Evolutionary conservation across 2,113 vertebrate genomes (phyloP).

Genomic region (Hemibagrus wyckioides): DNA sequence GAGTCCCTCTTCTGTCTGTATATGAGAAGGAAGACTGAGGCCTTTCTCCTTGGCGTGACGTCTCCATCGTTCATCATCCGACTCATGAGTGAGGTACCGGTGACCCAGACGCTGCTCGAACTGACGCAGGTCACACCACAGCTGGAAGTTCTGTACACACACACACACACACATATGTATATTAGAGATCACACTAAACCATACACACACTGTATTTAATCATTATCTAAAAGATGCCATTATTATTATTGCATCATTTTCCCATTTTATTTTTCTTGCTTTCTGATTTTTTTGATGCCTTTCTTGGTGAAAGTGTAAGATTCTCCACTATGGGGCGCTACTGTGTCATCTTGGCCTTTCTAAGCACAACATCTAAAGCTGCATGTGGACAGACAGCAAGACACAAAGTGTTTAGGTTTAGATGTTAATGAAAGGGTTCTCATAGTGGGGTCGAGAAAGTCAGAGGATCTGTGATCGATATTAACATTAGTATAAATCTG

Average conservation of each 20-base stretch:
- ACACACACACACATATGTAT: too few species aligned
- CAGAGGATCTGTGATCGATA: background rate
- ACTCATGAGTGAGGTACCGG: constrained; percentile 71
- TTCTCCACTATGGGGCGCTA: background rate
- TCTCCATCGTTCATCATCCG: constrained; percentile 68
- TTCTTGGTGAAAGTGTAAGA: background rate
- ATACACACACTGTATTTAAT: background rate
- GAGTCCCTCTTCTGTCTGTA: constrained; percentile 38
- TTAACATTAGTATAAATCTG: background rate
- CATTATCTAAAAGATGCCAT: background rate
- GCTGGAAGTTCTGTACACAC: constrained; percentile 69
- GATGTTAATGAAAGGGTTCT: background rate
- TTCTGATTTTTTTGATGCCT: background rate
- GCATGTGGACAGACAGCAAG: background rate
- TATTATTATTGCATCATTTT: background rate
- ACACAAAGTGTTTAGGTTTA: too few species aligned
- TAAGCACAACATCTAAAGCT: background rate
- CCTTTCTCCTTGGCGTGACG: constrained; percentile 55
- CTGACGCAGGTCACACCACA: constrained; percentile 74
- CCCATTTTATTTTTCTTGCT: background rate
- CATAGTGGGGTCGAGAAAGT: background rate
- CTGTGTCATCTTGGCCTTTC: background rate
- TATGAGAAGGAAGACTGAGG: constrained; percentile 60
- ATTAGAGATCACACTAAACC: background rate
- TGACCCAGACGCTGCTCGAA: constrained; percentile 69